Base-by-base conservation (phyloP, 2,113 vertebrate genomes). In the Corythaixoides concolor region DNA sequence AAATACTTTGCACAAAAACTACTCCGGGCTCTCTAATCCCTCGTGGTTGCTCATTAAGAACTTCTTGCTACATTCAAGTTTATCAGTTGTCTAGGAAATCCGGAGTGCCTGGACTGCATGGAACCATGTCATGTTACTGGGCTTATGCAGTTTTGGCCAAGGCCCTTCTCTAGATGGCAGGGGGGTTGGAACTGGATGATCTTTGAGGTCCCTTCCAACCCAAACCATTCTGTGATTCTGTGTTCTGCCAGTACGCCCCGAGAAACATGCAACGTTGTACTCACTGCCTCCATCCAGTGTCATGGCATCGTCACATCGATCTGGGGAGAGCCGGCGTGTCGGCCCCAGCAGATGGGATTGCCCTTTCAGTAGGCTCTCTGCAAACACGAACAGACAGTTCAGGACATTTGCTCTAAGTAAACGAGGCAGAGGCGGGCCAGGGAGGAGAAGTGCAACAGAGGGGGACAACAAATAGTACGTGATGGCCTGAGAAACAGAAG, bases 1-100 rank as follows among this genome's bases (percentile, higher is more conserved):
- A 85, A 62, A 76, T 39, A 14, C 52, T 76, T 83, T 23, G 27
- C 63, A 68, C 24, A n/a, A n/a, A 80, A 69, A 69, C 41, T 24
- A 39, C 79, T 92, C 33, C 49, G 58, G 75, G 58, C 49, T 81
- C 47, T 78, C 49, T 88, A 79, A 92, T 96, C 75, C 63, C 37
- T 88, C 39, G 43, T 60, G 58, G 18, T 1, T 50, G 5, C 66
- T 85, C 74, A 26, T 26, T 56, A 93, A 85, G 30, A 59, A 10
- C 43, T 52, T 63, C 94, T 60, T 73, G 92, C 52, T 89, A 12
- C 15, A 4, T 39, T 12, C 33, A 41, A 73, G 32, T 91, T 93
- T 81, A 27, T 24, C 68, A 33, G 39, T 69, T 41, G 9, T 22
- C n/a, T 58, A 21, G 56, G 50, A 63, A 91, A 75, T 23, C 0